Conservation (phyloP, 2,888 invertebrate species). For the Euzophera pinguis region DNA sequence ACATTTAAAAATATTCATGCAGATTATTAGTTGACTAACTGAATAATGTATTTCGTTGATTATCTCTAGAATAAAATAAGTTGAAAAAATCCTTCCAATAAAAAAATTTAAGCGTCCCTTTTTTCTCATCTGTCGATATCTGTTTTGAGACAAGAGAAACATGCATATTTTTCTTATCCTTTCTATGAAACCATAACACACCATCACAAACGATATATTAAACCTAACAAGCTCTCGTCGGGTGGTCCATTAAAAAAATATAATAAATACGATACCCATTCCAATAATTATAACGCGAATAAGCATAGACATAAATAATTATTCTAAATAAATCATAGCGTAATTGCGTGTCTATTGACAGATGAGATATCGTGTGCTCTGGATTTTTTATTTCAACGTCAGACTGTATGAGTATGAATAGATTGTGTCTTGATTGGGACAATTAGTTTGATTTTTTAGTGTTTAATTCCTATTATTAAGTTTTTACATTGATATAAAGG, state of each 20-base stretch:
- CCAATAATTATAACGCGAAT: constrained; percentile 46
- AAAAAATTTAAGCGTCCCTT: no score
- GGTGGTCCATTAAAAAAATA: constrained; percentile 27
- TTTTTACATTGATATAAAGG: no score
- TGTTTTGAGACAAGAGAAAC: no score
- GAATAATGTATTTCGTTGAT: no score
- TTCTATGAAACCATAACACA: neutral
- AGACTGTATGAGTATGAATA: neutral
- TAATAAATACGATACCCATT: constrained; percentile 38
- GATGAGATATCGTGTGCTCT: constrained; percentile 16
- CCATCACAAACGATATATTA: constrained; percentile 9
- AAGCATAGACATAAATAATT: constrained; percentile 46
- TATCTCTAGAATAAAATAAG: no score
- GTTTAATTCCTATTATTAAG: no score
- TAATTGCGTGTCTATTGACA: constrained; percentile 35
- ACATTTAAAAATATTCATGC: no score
- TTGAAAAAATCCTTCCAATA: no score
- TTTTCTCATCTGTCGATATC: no score
- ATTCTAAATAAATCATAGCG: constrained; percentile 40
- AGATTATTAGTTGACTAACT: no score
- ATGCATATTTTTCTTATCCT: no score
- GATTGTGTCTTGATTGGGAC: neutral
- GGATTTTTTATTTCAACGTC: constrained; percentile 15
- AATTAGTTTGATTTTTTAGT: neutral
- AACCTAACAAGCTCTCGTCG: constrained; percentile 19